Conservation (phyloP, 2,797 vertebrate species). For the Carduelis carduelis region DNA sequence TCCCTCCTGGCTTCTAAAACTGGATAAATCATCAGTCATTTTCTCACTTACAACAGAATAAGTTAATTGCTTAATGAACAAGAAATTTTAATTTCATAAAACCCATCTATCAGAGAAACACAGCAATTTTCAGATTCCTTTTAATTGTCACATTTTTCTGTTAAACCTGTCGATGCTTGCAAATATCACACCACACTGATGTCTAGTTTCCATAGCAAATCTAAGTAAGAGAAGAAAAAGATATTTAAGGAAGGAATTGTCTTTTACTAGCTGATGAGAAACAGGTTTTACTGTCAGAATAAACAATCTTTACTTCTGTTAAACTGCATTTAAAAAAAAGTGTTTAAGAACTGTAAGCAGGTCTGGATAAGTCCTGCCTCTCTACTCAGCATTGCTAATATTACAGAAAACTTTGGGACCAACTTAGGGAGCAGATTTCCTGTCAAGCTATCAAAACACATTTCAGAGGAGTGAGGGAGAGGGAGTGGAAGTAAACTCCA, state of each 20-base stretch:
- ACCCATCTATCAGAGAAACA: background rate
- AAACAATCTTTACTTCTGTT: background rate
- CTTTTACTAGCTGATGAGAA: background rate
- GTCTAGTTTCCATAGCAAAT: background rate
- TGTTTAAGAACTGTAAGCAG: background rate
- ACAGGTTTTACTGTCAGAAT: background rate
- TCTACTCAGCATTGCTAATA: fast-evolving
- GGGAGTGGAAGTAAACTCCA: background rate
- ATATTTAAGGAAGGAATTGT: background rate
- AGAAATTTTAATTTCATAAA: background rate
- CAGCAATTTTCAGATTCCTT: background rate
- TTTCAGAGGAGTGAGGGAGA: background rate
- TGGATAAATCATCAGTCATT: background rate
- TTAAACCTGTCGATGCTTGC: background rate
- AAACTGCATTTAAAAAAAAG: background rate
- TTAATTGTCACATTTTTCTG: background rate
- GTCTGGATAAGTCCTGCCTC: background rate
- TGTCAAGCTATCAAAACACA: background rate
- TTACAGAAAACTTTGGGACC: background rate
- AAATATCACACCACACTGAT: background rate
- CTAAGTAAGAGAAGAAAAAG: background rate
- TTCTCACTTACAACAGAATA: background rate
- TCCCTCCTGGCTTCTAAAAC: background rate
- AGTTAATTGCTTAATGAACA: background rate
- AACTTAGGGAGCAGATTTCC: background rate